Base-by-base conservation (phyloP, 2,888 invertebrate genomes). In the Leucozona laternaria region DNA sequence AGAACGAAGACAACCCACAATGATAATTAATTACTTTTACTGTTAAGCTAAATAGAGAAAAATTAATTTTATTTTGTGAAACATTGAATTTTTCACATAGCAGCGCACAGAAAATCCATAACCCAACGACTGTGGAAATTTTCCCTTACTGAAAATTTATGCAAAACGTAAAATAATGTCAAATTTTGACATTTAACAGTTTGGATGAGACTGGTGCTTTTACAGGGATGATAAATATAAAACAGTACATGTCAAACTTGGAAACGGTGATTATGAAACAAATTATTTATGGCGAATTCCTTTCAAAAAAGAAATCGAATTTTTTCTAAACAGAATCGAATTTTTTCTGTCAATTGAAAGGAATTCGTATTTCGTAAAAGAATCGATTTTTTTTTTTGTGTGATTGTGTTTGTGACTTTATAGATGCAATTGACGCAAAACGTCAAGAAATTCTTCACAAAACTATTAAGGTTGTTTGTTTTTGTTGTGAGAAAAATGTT, bases 81-180 rank as follows among this genome's bases (percentile, higher is more conserved):
- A 80, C 71, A 80, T 77, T 72, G 31, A 55, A 71, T 25, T 64
- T 43, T 64, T 31, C 20, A 81, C 62, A 73, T 55, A 53, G 20
- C 22, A 75, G 55, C 48, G 37, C 72, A 53, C 22, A 71, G 7
- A 60, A 31, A 84, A 64, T 62, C 68, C 37, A 78, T 82, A 73
- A 75, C 78, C 66, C 58, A 53, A 53, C 71, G 40, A 50, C 62
- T 53, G 28, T 58, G 66, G 78, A 79, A 45, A 75, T 78, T 75
- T 78, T 79, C 76, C 82, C 86, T 72, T 77, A 82, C 82, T 82
- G 60, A 86, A 75, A 75, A 57, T 70, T 78, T 57, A 73, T 82
- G 72, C 55, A 57, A 72, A 80, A 73, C 82, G 78, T 82, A 78
- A 53, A 8, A 28, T 17, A 66, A 57, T 82, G 86, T 86, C 86